Evolutionary conservation across 2,888 invertebrate genomes (phyloP).

Genomic region (Cremastobaeus sp.): DNA sequence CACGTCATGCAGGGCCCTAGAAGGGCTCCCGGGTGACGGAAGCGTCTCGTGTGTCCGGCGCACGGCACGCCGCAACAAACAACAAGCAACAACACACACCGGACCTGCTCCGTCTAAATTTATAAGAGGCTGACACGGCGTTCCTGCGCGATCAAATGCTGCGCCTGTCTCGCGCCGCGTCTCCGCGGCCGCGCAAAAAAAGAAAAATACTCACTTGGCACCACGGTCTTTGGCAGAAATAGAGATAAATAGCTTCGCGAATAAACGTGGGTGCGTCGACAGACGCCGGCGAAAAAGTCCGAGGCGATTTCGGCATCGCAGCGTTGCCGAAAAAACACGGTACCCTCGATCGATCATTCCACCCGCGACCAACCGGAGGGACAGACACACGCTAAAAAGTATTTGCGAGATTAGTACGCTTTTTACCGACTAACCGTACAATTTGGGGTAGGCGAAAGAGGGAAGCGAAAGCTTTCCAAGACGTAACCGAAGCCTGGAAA

Average conservation of each 20-base stretch:
- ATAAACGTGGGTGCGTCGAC: conserved; percentile 73
- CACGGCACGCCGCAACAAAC: conserved; percentile 22
- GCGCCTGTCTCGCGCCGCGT: conserved; percentile 51
- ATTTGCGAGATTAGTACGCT: conserved; percentile 23
- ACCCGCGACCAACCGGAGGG: conserved; percentile 9
- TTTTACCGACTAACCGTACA: conserved; percentile 7
- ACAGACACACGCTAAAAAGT: conserved; percentile 14
- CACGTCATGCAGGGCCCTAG: conserved; percentile 52
- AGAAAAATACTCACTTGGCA: conserved; percentile 73
- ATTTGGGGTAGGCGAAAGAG: no score
- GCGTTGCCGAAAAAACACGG: conserved; percentile 26
- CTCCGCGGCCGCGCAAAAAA: conserved; percentile 64
- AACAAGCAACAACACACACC: conserved; percentile 20
- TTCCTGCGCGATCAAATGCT: conserved; percentile 62
- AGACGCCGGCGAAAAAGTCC: conserved; percentile 71
- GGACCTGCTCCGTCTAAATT: conserved; percentile 67
- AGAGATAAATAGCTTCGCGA: conserved; percentile 70
- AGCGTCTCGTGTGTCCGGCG: conserved; percentile 54
- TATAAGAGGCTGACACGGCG: conserved; percentile 67
- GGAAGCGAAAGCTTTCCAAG: no score
- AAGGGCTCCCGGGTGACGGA: conserved; percentile 54
- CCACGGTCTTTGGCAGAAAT: conserved; percentile 71
- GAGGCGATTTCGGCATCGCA: conserved; percentile 66
- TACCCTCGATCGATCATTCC: conserved; percentile 40
- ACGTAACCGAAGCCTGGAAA: no score